Percentiles rank a stretch among this genome's conserved stretches.
Conservation (phyloP, 2,797 vertebrate species). For the Prunella strophiata region DNA sequence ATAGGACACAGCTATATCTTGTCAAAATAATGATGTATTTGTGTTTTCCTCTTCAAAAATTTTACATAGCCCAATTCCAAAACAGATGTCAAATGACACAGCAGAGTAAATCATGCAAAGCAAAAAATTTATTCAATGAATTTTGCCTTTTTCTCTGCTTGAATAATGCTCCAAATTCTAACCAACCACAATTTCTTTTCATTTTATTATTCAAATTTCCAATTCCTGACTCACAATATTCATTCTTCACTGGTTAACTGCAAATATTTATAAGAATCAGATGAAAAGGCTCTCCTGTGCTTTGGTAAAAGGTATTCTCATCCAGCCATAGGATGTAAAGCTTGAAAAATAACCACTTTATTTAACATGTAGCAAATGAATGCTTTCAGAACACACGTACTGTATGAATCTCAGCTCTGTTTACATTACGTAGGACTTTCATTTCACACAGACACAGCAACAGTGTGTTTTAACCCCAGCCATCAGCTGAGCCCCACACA, state of each 20-base stretch:
- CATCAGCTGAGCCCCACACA: rapidly evolving
- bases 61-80: not conserved
- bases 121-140: not conserved
- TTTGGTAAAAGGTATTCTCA: not conserved
- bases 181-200: not conserved
- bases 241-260: not conserved
- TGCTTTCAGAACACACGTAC: not conserved
- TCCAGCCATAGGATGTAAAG: not conserved
- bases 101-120: not conserved
- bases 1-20: not conserved
- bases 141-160: not conserved
- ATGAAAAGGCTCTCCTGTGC: not conserved
- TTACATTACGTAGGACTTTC: not conserved
- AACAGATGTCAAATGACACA: not conserved
- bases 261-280: not conserved
- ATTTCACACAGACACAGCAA: not conserved
- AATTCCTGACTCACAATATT: not conserved
- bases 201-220: not conserved
- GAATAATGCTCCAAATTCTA: not conserved
- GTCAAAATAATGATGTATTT: not conserved
- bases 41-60: not conserved
- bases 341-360: not conserved
- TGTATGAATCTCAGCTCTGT: not conserved
- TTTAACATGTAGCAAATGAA: not conserved
- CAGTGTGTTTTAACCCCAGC: not conserved